Evolutionary conservation across 2,888 invertebrate species (phyloP).

Genomic region (Caenorhabditis doughertyi): DNA sequence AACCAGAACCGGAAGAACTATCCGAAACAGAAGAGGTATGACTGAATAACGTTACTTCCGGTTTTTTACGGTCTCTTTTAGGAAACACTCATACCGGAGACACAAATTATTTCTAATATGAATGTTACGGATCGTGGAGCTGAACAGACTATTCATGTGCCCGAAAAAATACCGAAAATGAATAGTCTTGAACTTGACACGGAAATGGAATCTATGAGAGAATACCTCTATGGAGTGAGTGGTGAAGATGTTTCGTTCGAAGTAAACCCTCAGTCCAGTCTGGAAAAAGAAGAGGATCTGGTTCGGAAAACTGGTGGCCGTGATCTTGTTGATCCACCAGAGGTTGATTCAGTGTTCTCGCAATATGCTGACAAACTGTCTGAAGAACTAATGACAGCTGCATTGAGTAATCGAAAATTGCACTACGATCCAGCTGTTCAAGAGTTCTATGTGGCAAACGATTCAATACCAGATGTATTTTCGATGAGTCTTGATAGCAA

Average conservation of each 20-base stretch:
- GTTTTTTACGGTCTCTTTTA: not conserved
- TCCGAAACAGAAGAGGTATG: slow-evolving; percentile 39
- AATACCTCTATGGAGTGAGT: slow-evolving; percentile 47
- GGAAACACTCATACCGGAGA: slow-evolving; percentile 43
- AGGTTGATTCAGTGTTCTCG: slow-evolving; percentile 1
- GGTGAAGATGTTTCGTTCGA: not conserved
- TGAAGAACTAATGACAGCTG: slow-evolving; percentile 13
- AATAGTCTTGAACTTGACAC: slow-evolving; percentile 37
- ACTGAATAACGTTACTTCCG: too few species aligned
- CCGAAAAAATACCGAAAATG: too few species aligned
- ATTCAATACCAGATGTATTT: slow-evolving; percentile 14
- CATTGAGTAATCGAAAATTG: slow-evolving; percentile 1
- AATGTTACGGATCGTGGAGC: slow-evolving; percentile 11
- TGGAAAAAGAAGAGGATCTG: not conserved
- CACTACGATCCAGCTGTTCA: slow-evolving; percentile 24
- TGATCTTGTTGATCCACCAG: slow-evolving; percentile 8
- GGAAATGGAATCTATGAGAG: slow-evolving; percentile 50
- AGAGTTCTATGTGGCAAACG: slow-evolving; percentile 14
- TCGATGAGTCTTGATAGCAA: slow-evolving; percentile 17
- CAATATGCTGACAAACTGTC: slow-evolving; percentile 32
- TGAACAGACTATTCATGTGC: not conserved
- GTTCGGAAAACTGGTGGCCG: slow-evolving; percentile 16
- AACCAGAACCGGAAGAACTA: slow-evolving; percentile 20
- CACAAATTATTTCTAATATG: slow-evolving; percentile 38
- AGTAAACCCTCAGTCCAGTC: not conserved